These are phyloP conservation scores for Bedellia somnulentella DNA, from an alignment of 2,888 invertebrate genomes.

Conservation along the genomic window DNA sequence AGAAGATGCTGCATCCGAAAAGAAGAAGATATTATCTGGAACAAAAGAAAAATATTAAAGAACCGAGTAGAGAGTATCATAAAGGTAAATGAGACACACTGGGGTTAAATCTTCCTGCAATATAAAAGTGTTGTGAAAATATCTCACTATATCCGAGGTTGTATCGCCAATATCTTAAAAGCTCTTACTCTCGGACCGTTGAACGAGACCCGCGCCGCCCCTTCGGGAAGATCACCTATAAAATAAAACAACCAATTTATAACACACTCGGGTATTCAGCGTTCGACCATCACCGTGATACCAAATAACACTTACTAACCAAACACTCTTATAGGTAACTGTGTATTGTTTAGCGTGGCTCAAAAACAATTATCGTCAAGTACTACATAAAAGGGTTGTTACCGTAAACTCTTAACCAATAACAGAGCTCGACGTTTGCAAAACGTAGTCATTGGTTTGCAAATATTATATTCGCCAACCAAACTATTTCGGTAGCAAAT, in stretches of 20 bases:
- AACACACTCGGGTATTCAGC: slow-evolving; percentile 44
- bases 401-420: slow-evolving; percentile 34
- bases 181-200: slow-evolving; percentile 32
- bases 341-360: background rate
- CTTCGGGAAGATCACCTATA: slow-evolving; percentile 47
- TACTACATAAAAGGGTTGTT: slow-evolving; percentile 23
- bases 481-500: slow-evolving; percentile 28
- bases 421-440: slow-evolving; percentile 20
- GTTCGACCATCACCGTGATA: slow-evolving; percentile 44
- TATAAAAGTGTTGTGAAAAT: slow-evolving; percentile 6
- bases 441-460: slow-evolving; percentile 48
- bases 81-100: too few relatives aligned
- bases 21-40: background rate
- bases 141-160: slow-evolving; percentile 23
- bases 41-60: background rate
- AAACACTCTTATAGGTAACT: slow-evolving; percentile 14
- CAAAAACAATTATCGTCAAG: background rate
- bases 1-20: too few relatives aligned
- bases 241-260: slow-evolving; percentile 59
- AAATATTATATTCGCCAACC: slow-evolving; percentile 49
- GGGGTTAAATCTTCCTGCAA: too few relatives aligned
- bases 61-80: too few relatives aligned
- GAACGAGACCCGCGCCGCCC: slow-evolving; percentile 23
- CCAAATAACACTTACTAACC: slow-evolving; percentile 33
- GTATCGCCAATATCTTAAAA: slow-evolving; percentile 42